These are phyloP conservation scores for Globia sparganii DNA, from an alignment of 2,888 invertebrate genomes.

Conservation along the genomic window DNA sequence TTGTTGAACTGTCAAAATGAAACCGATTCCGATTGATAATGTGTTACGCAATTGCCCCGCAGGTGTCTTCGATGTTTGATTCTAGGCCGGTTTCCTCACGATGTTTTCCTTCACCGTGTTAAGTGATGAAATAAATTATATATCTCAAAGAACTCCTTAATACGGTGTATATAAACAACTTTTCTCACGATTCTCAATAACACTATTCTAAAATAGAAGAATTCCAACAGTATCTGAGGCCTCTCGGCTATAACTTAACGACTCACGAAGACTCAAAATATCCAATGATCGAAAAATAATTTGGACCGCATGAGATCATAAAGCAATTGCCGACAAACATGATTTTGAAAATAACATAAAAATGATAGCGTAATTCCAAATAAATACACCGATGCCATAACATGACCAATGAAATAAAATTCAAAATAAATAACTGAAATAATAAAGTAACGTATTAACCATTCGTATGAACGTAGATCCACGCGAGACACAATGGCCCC, in stretches of 20 bases:
- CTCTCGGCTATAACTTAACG: slow-evolving; percentile 10
- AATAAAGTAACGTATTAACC: not conserved
- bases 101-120: too few species aligned
- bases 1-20: too few species aligned
- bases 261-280: slow-evolving; percentile 2
- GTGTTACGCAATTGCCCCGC: too few species aligned
- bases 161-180: not conserved
- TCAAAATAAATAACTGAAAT: not conserved
- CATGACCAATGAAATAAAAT: not conserved
- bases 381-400: not conserved
- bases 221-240: slow-evolving; percentile 2
- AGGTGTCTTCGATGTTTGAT: too few species aligned
- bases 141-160: not conserved
- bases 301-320: not conserved
- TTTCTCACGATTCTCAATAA: slow-evolving; percentile 5
- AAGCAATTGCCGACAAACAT: not conserved
- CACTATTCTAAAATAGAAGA: not conserved
- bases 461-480: too few species aligned
- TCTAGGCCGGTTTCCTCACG: too few species aligned
- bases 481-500: not conserved
- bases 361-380: not conserved
- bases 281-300: slow-evolving; percentile 4
- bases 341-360: not conserved
- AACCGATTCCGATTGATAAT: too few species aligned
- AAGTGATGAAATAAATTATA: too few species aligned